Base-by-base conservation (phyloP, 1,140 invertebrate genomes). In the Drosophila sp. region DNA sequence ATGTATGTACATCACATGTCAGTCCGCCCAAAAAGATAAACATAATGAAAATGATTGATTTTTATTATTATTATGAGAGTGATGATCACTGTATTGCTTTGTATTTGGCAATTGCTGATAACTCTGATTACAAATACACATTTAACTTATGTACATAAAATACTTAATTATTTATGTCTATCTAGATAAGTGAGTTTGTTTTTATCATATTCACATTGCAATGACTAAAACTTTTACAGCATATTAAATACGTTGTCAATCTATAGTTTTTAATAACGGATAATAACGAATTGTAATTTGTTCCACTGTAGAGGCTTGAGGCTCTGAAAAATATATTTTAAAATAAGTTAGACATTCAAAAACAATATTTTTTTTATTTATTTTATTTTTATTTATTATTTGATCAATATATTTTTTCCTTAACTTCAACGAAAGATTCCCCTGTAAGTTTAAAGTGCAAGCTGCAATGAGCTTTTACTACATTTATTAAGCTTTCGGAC, bases 21-120 rank as follows among this genome's bases (percentile, higher is more conserved):
- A 63, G 13, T 11, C 7, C 7, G 41, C 3, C 11, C 50, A 7
- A 16, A 66, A 58, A 66, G n/a, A 58, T 45, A 51, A 58, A 40
- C 8, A 4, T 27, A 16, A 14, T 65, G 4, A n/a, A 70, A 59
- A 59, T 59, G 46, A 72, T 72, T 58, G 62, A 72, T 72, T 66
- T 66, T 36, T 50, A 51, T 65, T 65, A 51, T 65, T 65, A 57
- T 65, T 50, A 53, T 72, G 53, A 51, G 45, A 50, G 45, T 34
- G 58, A 29, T 46, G 41, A 64, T 56, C 25, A 29, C 38, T 40
- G 16, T 7, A 34, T 65, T 56, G 32, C 32, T 40, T 64, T 57
- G 51, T 50, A 51, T 51, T 13, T 13, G 62, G 9, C 69, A 58
- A 72, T 71, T 64, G 61, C 41, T 46, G 61, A 71, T 64, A 57